A percentile compares a stretch with the other conserved stretches of the same genome.
These are phyloP conservation scores for Ptilonorhynchus violaceus DNA, from an alignment of 2,113 vertebrate species.

Conservation along the genomic window DNA sequence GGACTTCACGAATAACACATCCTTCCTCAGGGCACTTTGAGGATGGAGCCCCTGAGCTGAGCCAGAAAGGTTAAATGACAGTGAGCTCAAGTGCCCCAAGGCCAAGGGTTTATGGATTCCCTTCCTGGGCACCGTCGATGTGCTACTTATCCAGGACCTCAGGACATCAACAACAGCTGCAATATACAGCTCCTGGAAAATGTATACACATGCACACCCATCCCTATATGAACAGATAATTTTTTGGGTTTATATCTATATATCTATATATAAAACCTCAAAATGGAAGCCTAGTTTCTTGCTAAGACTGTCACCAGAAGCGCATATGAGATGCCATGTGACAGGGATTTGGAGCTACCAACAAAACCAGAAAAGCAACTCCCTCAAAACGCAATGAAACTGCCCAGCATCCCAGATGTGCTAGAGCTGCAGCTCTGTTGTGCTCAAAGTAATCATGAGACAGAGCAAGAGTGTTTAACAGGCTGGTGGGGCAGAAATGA, in stretches of 20 bases:
- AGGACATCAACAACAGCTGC: neutral
- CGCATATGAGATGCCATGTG: neutral
- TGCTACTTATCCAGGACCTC: neutral
- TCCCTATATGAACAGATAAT: neutral
- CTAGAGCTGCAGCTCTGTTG: neutral
- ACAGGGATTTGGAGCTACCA: neutral
- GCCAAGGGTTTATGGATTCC: neutral
- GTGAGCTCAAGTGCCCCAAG: neutral
- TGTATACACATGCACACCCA: neutral
- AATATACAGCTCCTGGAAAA: neutral
- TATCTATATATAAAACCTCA: neutral
- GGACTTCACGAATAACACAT: accelerated
- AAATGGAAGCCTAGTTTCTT: neutral
- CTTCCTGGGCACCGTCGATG: accelerated
- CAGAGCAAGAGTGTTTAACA: neutral
- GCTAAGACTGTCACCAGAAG: neutral
- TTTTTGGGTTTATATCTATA: neutral
- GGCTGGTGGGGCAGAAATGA: neutral
- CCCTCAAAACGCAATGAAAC: accelerated
- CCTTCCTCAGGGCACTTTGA: neutral
- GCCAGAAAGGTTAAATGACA: neutral
- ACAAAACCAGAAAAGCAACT: neutral
- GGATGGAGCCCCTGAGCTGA: neutral
- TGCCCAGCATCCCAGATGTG: neutral
- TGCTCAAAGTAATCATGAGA: neutral